Evolutionary conservation across 2,888 invertebrate species (phyloP).

Genomic region (Chromoteleia sp.): DNA sequence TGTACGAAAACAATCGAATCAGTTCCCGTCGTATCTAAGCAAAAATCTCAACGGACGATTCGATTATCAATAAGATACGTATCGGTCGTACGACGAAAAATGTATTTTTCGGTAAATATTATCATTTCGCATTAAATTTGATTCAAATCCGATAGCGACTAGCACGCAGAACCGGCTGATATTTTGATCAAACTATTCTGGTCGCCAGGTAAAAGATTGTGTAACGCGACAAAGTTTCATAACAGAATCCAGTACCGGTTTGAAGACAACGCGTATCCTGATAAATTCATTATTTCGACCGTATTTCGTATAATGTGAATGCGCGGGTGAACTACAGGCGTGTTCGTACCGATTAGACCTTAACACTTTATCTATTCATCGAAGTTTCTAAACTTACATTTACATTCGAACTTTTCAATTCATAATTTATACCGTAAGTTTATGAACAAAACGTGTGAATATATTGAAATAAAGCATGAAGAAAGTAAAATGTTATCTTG

Average conservation of each 20-base stretch:
- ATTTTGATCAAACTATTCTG: conserved; percentile 34
- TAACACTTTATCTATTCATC: conserved; percentile 29
- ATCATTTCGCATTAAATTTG: not conserved
- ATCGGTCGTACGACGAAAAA: not conserved
- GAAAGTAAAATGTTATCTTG: conserved; percentile 6
- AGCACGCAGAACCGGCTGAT: conserved; percentile 1
- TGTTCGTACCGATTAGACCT: conserved; percentile 21
- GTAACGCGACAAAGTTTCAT: conserved; percentile 45
- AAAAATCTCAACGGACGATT: not conserved
- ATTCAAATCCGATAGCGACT: conserved; percentile 3
- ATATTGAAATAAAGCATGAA: not conserved
- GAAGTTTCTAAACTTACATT: conserved; percentile 24
- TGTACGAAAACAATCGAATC: too few species aligned
- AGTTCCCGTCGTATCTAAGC: not conserved
- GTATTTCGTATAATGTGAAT: conserved; percentile 23
- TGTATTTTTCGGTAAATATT: not conserved
- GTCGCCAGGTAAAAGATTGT: conserved; percentile 52
- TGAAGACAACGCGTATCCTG: conserved; percentile 37
- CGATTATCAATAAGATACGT: not conserved
- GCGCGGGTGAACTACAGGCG: conserved; percentile 28
- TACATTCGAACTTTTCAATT: conserved; percentile 32
- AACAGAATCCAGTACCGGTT: conserved; percentile 46
- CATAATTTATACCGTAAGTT: conserved; percentile 44
- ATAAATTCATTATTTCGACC: conserved; percentile 32
- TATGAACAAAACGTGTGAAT: conserved; percentile 20